Conservation (phyloP, 2,797 vertebrate species). For the Allobates femoralis region DNA sequence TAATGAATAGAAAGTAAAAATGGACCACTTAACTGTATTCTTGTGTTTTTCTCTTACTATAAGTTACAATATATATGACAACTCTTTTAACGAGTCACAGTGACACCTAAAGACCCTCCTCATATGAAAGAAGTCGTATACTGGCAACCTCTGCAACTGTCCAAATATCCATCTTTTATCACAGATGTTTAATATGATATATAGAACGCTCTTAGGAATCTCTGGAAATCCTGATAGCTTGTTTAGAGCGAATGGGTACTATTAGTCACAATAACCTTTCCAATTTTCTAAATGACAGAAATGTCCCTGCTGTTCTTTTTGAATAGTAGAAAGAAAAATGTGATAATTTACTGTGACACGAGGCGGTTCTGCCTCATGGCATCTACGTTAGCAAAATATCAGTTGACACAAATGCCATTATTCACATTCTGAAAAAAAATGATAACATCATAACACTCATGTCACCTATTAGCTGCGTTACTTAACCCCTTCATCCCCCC, state of each 20-base stretch:
- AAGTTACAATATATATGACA: not conserved
- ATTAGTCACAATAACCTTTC: constrained; percentile 15
- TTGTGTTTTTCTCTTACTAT: not conserved
- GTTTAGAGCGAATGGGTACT: not conserved
- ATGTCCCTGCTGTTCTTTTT: constrained; percentile 13
- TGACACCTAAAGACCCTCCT: not conserved
- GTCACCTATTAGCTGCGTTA: not conserved
- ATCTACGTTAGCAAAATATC: not conserved
- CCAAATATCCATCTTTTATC: not conserved
- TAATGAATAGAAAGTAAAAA: not conserved
- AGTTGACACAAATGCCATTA: not conserved
- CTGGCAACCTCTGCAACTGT: not conserved
- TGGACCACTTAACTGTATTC: not conserved
- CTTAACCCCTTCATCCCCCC: no score
- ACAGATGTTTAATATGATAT: not conserved
- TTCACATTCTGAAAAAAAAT: not conserved
- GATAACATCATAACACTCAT: not conserved
- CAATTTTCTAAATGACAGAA: constrained; percentile 17
- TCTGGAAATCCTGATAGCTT: constrained; percentile 3
- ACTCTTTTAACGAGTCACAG: not conserved
- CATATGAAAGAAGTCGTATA: not conserved
- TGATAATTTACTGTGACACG: constrained; percentile 4
- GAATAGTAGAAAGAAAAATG: constrained; percentile 22
- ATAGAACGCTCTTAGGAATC: not conserved
- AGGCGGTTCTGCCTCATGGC: not conserved